A percentile compares a stretch with the other conserved stretches of the same genome.
Evolutionary conservation across 2,113 vertebrate species (phyloP).

Genomic region (Leptobrachium leishanense): DNA sequence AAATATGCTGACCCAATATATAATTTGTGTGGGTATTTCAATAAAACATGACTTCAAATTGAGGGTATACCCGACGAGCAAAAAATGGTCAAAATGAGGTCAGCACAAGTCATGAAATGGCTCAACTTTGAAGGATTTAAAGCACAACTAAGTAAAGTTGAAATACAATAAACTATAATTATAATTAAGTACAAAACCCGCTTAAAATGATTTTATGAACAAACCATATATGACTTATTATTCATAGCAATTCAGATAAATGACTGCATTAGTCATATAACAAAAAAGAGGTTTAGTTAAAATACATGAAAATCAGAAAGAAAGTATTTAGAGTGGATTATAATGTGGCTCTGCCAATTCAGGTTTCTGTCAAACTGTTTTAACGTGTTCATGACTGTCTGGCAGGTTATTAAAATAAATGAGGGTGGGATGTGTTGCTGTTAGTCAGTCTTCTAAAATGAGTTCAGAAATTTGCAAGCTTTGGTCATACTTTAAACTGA

Average conservation of each 20-base stretch:
- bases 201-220: too few relatives aligned
- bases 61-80: too few relatives aligned
- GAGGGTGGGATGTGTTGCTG: constrained; percentile 81
- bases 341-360: constrained; percentile 87
- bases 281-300: constrained; percentile 81
- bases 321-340: constrained; percentile 83
- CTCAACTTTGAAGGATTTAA: too few relatives aligned
- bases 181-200: too few relatives aligned
- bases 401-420: constrained; percentile 99
- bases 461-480: constrained; percentile 82
- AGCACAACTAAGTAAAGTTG: too few relatives aligned
- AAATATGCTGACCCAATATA: too few relatives aligned
- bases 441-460: constrained; percentile 83
- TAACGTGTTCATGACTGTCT: constrained; percentile 95
- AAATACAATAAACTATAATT: too few relatives aligned
- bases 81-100: too few relatives aligned
- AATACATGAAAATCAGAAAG: constrained; percentile 72
- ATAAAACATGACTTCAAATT: too few relatives aligned
- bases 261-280: constrained; percentile 70
- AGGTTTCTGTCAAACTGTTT: constrained; percentile 90
- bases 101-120: too few relatives aligned
- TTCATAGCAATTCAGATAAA: constrained; percentile 69
- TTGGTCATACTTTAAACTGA: constrained; percentile 77
- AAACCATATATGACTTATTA: constrained; percentile 49
- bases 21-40: too few relatives aligned